Base-by-base conservation (phyloP, 2,797 vertebrate genomes). In the Anniella stebbinsi region DNA sequence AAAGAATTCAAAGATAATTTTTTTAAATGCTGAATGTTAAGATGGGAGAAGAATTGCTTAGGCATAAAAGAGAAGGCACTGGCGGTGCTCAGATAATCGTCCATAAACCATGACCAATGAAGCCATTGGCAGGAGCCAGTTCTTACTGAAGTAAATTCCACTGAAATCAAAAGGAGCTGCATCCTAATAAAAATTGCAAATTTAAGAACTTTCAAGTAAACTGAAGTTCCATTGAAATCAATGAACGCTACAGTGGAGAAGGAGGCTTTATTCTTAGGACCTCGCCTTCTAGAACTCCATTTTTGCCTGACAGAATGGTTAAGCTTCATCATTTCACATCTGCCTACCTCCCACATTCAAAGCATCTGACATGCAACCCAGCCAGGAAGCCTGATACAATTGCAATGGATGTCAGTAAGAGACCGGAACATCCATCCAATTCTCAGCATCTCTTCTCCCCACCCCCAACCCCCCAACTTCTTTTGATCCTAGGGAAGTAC, bases 31-130 rank as follows among this genome's bases (percentile, higher is more conserved):
- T 73, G 67, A 63, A 88, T 41, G 60, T 17, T n/a, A 80, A 48
- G 45, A n/a, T 11, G 15, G 18, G 36, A 75, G 15, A 45, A 72
- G 80, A 88, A 87, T 76, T 86, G 30, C 87, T 80, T 85, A 54
- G 87, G 13, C 80, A 90, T n/a, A 21, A 78, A 72, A 88, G 21
- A 63, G 70, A 92, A 90, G 33, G 78, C 70, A 92, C 54, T 84
- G 80, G 36, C 51, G 60, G 33, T 21, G 13, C 38, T 86, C 57
- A 73, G 51, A 60, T 21, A 25, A 75, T 30, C 54, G 15, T 30
- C 54, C 2, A 54, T 25, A 72, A 33, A 51, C 33, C 12, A 36
- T 21, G 9, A 84, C 13, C 36, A 54, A 25, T 6, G 18, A 63
- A 63, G 60, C 60, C 60, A 63, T 7, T 63, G 60, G 60, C 21